Base-by-base conservation (phyloP, 2,888 invertebrate species). In the Rhorus exstirpatorius region DNA sequence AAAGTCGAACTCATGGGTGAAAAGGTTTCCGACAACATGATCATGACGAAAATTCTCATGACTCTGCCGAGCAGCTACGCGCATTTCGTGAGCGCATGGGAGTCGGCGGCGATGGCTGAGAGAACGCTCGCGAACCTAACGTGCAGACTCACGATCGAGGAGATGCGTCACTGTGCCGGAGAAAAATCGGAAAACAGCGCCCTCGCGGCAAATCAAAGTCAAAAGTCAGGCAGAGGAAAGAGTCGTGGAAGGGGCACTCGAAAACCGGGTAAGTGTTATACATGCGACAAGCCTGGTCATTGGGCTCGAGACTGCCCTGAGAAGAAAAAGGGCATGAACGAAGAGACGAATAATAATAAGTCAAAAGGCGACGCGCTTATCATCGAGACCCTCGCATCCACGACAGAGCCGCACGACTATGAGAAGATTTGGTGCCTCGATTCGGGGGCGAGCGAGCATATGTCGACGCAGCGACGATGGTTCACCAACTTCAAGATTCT, bases 31-130 rank as follows among this genome's bases (percentile, higher is more conserved):
- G 10, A 38, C 10, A 38, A 38, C 10, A 38, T 74, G 70, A 55
- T 77, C 1, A 80, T 77, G 8, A 80, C 46, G 0, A 80, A 83
- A 14, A 70, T 83, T 14, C 7, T 86, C 1, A 82, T 86, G 85
- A 86, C 85, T 0, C 38, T 38, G 10, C 38, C 87, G 10, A 1
- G 31, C 0, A 49, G 12, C 3, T 87, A 80, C 41, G 83, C 79
- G 44, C 83, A 88, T 65, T 88, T 88, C 35, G 35, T 80, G n/a
- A 85, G 83, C 10, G 87, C 84, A 0, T 88, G 72, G 79, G 79
- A 77, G 38, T 83, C 76, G 12, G 53, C 58, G 7, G 7, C 55
- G 0, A 17, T n/a, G 6, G 35, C 49, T 7, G 70, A 67, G 17
- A 46, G 67, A 14, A 79, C 72, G 6, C 55, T 83, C 3, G 21